These are phyloP conservation scores for Echinometra lucunter DNA, from an alignment of 53 echinoderm and acorn worm genomes.

Conservation along the genomic window DNA sequence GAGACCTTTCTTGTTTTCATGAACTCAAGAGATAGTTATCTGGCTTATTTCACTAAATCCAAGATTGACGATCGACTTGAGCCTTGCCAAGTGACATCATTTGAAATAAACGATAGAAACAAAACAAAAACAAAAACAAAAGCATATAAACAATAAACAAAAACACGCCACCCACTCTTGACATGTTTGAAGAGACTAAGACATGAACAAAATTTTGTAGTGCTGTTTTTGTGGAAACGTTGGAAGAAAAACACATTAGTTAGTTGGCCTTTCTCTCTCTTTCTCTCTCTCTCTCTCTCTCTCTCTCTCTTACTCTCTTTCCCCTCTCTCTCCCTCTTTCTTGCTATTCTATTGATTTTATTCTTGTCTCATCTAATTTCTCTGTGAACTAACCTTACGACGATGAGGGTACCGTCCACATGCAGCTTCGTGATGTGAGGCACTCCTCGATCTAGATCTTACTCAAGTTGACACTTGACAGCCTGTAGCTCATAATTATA, in stretches of 20 bases:
- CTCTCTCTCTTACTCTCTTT: not conserved
- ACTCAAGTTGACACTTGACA: not conserved
- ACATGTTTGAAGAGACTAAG: not conserved
- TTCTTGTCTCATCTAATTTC: not conserved
- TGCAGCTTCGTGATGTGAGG: not conserved
- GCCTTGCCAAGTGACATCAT: not conserved
- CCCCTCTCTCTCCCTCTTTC: not conserved
- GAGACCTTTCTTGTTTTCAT: not conserved
- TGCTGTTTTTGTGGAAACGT: slow-evolving; percentile 41
- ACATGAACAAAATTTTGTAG: slow-evolving; percentile 17
- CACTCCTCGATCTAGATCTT: slow-evolving; percentile 5
- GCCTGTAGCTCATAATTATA: slow-evolving; percentile 1
- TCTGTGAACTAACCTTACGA: not conserved
- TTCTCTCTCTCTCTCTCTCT: slow-evolving; percentile 1
- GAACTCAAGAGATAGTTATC: not conserved
- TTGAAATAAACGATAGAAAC: not conserved
- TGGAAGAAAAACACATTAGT: not conserved
- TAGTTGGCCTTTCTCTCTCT: not conserved
- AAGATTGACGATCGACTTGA: not conserved
- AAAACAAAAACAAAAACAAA: not conserved
- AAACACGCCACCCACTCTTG: not conserved
- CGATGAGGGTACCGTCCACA: not conserved
- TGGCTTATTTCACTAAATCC: not conserved
- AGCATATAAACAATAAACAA: not conserved
- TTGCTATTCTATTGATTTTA: not conserved